Base-by-base conservation (phyloP, 2,113 vertebrate genomes). In the Actenoides lindsayi region DNA sequence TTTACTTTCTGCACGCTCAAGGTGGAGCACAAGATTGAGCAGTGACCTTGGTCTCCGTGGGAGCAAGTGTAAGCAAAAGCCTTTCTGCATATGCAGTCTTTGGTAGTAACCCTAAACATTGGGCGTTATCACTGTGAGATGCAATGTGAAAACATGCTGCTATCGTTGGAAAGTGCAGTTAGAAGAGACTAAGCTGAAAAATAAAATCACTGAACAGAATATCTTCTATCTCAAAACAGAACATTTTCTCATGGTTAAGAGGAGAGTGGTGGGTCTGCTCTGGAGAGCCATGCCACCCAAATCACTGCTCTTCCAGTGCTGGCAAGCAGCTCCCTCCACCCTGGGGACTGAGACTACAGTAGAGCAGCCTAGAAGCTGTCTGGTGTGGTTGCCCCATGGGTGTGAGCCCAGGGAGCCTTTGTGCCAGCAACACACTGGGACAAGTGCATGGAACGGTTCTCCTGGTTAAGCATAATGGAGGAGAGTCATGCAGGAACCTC, bases 281-380 rank as follows among this genome's bases (percentile, higher is more conserved):
- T 5, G 9, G 37, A 13, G 10, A 37, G 15, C 27, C 57, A 24
- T 48, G 42, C 19, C 14, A 9, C 15, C 14, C 17, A 17, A 53
- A 33, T 6, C 1, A 1, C 41, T 0, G 3, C 48, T 51, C 12
- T 9, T 56, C 8, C 16, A 7, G 42, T 23, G 16, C 31, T 57
- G 37, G 37, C 21, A 31, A 10, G 39, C 71, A 27, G 28, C 13
- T 51, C 11, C 59, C 30, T 41, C 16, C 18, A 7, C 17, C 24
- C 25, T 17, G 18, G 21, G 6, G 35, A 11, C 21, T 65, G 25
- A 6, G 14, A n/a, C 16, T 20, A 10, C 24, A 30, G 51, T 42
- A 51, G 19, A 25, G 28, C 59, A 60, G 53, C 37, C 37, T 25
- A 19, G 33, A 28, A 27, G 23, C 21, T 37, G 28, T n/a, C 50